phyloP scores from a whole-genome alignment of 2,888 invertebrate genomes.

The Bellardia bayeri region DNA sequence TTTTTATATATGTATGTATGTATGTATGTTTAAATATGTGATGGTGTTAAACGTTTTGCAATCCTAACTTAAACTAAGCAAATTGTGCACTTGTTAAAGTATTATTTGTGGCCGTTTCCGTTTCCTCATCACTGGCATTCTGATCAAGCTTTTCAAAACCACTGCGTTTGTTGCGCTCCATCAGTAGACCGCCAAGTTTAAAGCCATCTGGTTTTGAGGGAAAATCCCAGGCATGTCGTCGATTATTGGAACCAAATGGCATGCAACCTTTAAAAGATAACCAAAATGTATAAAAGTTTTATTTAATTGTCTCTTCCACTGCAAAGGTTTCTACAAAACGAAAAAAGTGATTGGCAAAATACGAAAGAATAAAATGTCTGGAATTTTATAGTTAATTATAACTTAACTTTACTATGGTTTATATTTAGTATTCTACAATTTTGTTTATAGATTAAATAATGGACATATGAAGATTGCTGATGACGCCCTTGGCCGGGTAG shows the following conservation, averaged over 20 bases:
- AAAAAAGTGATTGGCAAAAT: too few relatives aligned
- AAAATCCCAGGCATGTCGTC: conserved; percentile 84
- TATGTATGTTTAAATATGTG: conserved; percentile 1
- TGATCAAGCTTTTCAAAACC: conserved; percentile 88
- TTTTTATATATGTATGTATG: not conserved
- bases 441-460: too few relatives aligned
- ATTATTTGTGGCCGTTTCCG: conserved; percentile 82
- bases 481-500: too few relatives aligned
- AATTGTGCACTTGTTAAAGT: conserved; percentile 84
- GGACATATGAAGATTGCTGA: too few relatives aligned
- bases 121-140: conserved; percentile 88
- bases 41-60: not conserved
- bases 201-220: conserved; percentile 86
- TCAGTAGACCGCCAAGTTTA: conserved; percentile 87
- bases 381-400: too few relatives aligned
- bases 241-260: conserved; percentile 82
- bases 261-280: conserved; percentile 79
- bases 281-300: not conserved
- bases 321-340: too few relatives aligned
- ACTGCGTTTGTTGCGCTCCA: conserved; percentile 84
- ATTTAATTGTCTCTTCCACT: too few relatives aligned
- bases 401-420: too few relatives aligned
- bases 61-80: conserved; percentile 75
- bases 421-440: too few relatives aligned
- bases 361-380: too few relatives aligned